Evolutionary conservation across 2,113 vertebrate species (phyloP), one percentile per base, ranked within the genome.

Genomic region (Xerus inauris): DNA sequence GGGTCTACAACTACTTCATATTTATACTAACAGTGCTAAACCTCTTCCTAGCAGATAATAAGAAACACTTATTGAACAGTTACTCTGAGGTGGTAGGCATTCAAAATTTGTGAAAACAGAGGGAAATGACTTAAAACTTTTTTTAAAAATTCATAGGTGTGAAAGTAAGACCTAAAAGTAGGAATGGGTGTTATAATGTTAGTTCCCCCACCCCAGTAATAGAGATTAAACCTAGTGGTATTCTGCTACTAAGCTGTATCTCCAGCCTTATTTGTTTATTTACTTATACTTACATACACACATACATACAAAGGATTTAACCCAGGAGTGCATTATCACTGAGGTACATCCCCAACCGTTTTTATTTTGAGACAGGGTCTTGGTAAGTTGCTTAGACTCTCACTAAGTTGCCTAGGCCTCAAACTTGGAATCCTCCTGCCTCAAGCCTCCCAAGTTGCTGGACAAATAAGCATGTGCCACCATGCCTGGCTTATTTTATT

Each of bases 101-200:
- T 87, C 40, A 84, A 88, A 92, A 65, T 64, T 8, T 40, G 9
- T 75, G 69, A 73, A 65, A 88, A 89, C 4, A 54, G 59, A 83
- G 19, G n/a, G 24, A 95, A 65, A 26, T 92, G 32, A 76, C 38
- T 84, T 95, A 16, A 67, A 94, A 88, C 71, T 69, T 91, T n/a
- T 95, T 75, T 79, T 54, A 83, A 94, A 83, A 94, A 71, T 8
- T 32, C 85, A 3, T 30, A 81, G 8, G 11, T 88, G 40, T 95
- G 86, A 89, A 89, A 90, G 90, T 45, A 82, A 95, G 73, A 75
- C 77, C 73, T 64, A 79, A 94, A 92, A 45, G 30, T 45, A 54
- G 20, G 10, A 81, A 86, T 59, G 24, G 35, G 19, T 79, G 49
- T 79, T 71, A 42, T 12, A 57, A 47, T 40, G 77, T 59, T 47